Conservation (phyloP, 1,140 invertebrate species). For the Drosophila simulans region DNA sequence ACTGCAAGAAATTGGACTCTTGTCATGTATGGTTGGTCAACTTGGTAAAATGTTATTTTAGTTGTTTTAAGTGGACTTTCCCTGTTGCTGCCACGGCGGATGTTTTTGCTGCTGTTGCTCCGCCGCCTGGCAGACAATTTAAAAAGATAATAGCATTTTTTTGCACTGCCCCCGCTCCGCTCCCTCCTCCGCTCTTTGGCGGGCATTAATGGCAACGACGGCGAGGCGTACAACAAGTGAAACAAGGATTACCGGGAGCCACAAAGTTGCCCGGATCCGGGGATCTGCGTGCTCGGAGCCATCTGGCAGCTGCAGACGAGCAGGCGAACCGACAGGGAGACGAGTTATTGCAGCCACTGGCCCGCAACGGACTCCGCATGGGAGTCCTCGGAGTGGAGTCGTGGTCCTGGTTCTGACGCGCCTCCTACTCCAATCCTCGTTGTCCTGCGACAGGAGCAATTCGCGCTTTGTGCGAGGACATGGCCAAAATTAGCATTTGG, state of each 20-base stretch:
- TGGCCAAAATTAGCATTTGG: conserved; percentile 71
- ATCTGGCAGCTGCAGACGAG: conserved; percentile 52
- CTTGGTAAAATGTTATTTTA: fast-evolving
- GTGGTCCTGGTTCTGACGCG: not conserved
- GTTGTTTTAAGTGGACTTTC: conserved; percentile 9
- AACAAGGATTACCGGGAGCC: conserved; percentile 69
- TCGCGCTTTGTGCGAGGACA: conserved; percentile 63
- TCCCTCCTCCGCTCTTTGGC: conserved; percentile 13
- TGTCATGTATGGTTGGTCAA: no score
- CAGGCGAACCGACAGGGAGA: conserved; percentile 49
- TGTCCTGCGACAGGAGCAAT: conserved; percentile 48
- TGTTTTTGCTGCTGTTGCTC: conserved; percentile 1
- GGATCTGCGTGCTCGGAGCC: conserved; percentile 10
- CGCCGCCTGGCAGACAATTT: conserved; percentile 77
- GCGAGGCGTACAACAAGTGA: conserved; percentile 57
- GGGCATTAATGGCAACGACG: conserved; percentile 58
- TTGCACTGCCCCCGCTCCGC: conserved; percentile 12
- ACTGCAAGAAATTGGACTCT: no score
- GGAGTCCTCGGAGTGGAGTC: conserved; percentile 34
- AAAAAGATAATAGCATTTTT: conserved; percentile 77
- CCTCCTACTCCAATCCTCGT: not conserved
- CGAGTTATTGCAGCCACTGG: conserved; percentile 66
- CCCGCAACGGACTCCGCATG: conserved; percentile 30
- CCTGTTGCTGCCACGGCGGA: not conserved
- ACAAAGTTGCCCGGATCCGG: conserved; percentile 47